Evolutionary conservation across 2,888 invertebrate species (phyloP), one percentile per base, ranked within the genome.

Genomic region (Achlya flavicornis): DNA sequence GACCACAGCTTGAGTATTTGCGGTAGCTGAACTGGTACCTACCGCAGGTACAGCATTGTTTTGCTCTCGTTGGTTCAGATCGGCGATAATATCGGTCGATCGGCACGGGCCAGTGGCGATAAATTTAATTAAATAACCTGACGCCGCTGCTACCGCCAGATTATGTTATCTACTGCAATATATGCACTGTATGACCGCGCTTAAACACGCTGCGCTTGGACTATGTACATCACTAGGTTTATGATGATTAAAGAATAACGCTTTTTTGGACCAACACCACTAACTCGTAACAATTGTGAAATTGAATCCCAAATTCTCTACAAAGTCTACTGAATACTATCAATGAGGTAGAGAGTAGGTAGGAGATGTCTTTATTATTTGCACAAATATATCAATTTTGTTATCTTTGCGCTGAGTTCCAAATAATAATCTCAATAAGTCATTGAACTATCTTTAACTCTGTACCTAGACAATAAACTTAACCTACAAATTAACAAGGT

Each of bases 121-220:
- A 89, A 89, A 87, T 89, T 87, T 88, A 90, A 89, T 90, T 88
- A 89, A 86, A 84, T 84, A 80, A 84, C 85, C 81, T 83, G 86
- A 79, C 78, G 69, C 65, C 65, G 60, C 69, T 4, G 41, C 70
- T 73, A 73, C 74, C 68, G 73, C 75, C 70, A 74, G 87, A 87
- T 86, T 84, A 83, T 79, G 81, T 84, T 88, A 87, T 88, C 85
- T 81, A 65, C 72, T 64, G 80, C 79, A 71, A 84, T 83, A 84
- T 83, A 83, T 80, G 78, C 73, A 74, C 4, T 5, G 6, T 26
- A n/a, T 26, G 14, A 43, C 14, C 33, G n/a, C 38, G 38, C 6
- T 38, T 32, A 16, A 14, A 3, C 7, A 11, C 12, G 58, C 12
- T 7, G 33, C 12, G 32, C 26, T 19, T 32, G n/a, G 4, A 5